Percentiles rank a stretch among this genome's conserved stretches.
Evolutionary conservation across 2,797 vertebrate species (phyloP).

Genomic region (Menidia menidia): DNA sequence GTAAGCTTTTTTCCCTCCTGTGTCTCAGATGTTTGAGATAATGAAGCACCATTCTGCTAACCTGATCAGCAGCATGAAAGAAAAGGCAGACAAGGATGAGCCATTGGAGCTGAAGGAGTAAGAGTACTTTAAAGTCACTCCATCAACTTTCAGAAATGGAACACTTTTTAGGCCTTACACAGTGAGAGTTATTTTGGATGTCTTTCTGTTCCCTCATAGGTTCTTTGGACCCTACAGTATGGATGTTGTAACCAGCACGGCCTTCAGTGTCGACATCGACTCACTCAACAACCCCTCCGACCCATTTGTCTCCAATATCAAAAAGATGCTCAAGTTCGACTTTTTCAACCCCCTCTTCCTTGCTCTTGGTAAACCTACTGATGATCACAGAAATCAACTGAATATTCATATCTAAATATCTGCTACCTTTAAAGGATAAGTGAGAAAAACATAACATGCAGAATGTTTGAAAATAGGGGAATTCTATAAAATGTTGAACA

Average conservation of each 20-base stretch:
- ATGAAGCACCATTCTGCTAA: conserved; percentile 76
- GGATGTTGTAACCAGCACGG: conserved; percentile 85
- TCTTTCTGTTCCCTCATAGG: conserved; percentile 48
- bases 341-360: conserved; percentile 72
- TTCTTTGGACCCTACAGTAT: conserved; percentile 85
- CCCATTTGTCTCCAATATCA: conserved; percentile 83
- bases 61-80: conserved; percentile 73
- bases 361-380: conserved; percentile 52
- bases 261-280: conserved; percentile 84
- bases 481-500: no score
- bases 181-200: neutral
- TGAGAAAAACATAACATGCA: neutral
- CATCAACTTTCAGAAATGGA: neutral
- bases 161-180: neutral
- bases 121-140: conserved; percentile 35
- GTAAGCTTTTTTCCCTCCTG: neutral
- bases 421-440: neutral
- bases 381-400: neutral
- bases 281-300: conserved; percentile 84
- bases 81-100: conserved; percentile 70
- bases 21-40: conserved; percentile 81
- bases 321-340: conserved; percentile 81
- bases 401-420: neutral
- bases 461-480: neutral
- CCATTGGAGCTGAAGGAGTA: conserved; percentile 74